phyloP scores from a whole-genome alignment of 2,888 invertebrate species.

The Ptychoptera albimana region DNA sequence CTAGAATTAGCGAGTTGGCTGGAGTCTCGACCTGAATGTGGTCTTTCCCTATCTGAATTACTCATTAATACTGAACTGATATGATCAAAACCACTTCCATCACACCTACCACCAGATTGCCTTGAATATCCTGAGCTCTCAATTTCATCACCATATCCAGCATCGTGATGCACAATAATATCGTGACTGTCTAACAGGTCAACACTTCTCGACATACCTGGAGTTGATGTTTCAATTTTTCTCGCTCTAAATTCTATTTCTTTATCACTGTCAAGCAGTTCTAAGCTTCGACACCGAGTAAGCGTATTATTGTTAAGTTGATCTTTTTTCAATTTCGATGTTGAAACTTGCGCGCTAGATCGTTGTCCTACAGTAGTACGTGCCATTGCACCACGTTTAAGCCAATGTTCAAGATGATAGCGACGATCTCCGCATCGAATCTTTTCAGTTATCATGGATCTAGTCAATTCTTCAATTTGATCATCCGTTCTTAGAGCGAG shows the following conservation, averaged over 20 bases:
- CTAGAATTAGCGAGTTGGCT: too few relatives aligned
- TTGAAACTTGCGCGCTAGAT: background rate
- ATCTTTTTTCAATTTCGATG: constrained; percentile 36
- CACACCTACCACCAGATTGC: too few relatives aligned
- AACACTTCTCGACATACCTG: constrained; percentile 34
- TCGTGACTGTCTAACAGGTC: constrained; percentile 26
- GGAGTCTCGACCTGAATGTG: too few relatives aligned
- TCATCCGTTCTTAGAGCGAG: constrained; percentile 57
- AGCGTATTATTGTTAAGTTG: constrained; percentile 39
- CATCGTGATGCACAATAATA: constrained; percentile 15
- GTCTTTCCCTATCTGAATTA: too few relatives aligned
- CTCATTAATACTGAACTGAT: too few relatives aligned
- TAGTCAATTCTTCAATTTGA: constrained; percentile 51
- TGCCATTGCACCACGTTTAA: constrained; percentile 45
- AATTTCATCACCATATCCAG: constrained; percentile 7
- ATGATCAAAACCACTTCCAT: too few relatives aligned
- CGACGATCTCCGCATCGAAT: constrained; percentile 37
- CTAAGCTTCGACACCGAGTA: constrained; percentile 54
- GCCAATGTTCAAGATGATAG: constrained; percentile 51
- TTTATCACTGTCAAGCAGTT: constrained; percentile 39
- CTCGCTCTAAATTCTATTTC: constrained; percentile 22
- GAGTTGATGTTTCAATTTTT: constrained; percentile 14
- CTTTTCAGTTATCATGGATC: constrained; percentile 24
- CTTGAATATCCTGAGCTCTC: constrained; percentile 18
- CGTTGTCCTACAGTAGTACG: constrained; percentile 36